phyloP scores from a whole-genome alignment of 2,797 vertebrate genomes.

The Clarias pachynema region DNA sequence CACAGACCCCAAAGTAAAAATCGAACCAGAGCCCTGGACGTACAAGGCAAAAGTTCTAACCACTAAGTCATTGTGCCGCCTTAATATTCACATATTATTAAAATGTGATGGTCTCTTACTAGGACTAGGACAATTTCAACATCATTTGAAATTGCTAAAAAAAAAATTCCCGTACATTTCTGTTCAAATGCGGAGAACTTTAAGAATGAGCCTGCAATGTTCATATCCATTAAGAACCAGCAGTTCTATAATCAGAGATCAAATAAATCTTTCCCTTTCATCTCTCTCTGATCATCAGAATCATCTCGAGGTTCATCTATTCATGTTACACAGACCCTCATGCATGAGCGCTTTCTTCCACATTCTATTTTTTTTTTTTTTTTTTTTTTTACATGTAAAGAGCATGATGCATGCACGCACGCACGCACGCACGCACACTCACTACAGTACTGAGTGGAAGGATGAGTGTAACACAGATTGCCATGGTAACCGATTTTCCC shows the following conservation, averaged over 20 bases:
- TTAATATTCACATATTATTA: background rate
- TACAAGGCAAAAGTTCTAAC: too few species aligned
- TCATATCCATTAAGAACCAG: too few species aligned
- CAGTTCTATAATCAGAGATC: too few species aligned
- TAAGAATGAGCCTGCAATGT: too few species aligned
- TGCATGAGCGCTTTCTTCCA: background rate
- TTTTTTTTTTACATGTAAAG: slow-evolving; percentile 12
- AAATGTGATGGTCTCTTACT: too few species aligned
- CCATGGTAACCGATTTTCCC: slow-evolving; percentile 75
- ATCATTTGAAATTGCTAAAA: background rate
- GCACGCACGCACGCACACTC: slow-evolving; percentile 4
- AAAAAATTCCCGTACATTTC: too few species aligned
- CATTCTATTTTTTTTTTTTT: too few species aligned
- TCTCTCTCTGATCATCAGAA: background rate
- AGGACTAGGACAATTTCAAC: background rate
- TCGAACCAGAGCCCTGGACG: too few species aligned
- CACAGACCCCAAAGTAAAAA: too few species aligned
- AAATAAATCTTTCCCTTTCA: background rate
- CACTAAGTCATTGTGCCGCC: too few species aligned
- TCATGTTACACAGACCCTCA: background rate
- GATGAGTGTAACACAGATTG: slow-evolving; percentile 64
- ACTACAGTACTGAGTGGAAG: slow-evolving; percentile 27
- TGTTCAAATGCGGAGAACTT: too few species aligned
- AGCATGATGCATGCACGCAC: slow-evolving; percentile 12
- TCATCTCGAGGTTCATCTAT: background rate